These are phyloP conservation scores for Diachrysia chrysitis DNA, from an alignment of 2,888 invertebrate species.

Conservation along the genomic window DNA sequence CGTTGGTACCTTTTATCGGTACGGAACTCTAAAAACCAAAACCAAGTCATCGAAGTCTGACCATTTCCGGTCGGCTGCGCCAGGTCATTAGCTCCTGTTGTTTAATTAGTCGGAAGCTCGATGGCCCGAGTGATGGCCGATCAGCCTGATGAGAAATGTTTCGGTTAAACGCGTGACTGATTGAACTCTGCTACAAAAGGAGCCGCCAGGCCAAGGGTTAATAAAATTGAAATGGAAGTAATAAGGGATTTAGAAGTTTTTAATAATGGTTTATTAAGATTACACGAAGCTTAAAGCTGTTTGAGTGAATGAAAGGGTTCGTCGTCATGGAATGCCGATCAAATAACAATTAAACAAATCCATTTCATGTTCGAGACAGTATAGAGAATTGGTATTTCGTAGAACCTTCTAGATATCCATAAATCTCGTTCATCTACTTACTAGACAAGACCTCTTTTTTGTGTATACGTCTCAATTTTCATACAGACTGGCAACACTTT, in stretches of 20 bases:
- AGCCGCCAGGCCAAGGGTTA: background rate
- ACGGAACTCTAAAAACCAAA: no score
- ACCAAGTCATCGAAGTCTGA: background rate
- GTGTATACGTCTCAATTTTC: no score
- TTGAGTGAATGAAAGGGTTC: background rate
- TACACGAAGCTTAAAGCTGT: background rate
- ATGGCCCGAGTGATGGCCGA: background rate
- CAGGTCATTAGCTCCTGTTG: background rate
- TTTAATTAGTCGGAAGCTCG: conserved; percentile 1
- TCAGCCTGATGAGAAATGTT: background rate
- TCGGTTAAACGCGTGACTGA: background rate
- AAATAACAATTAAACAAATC: no score
- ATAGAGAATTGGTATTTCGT: no score
- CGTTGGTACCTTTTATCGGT: no score
- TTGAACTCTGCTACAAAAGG: background rate
- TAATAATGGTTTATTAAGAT: background rate
- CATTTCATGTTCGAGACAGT: background rate
- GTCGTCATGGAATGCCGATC: background rate
- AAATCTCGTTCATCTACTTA: no score
- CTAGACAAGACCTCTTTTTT: no score
- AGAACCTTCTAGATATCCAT: no score
- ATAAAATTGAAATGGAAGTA: background rate
- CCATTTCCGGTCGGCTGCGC: conserved; percentile 1
- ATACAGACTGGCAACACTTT: background rate
- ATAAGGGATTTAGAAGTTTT: background rate